Base-by-base conservation (phyloP, 2,113 vertebrate genomes). In the Australoheros scitulus region DNA sequence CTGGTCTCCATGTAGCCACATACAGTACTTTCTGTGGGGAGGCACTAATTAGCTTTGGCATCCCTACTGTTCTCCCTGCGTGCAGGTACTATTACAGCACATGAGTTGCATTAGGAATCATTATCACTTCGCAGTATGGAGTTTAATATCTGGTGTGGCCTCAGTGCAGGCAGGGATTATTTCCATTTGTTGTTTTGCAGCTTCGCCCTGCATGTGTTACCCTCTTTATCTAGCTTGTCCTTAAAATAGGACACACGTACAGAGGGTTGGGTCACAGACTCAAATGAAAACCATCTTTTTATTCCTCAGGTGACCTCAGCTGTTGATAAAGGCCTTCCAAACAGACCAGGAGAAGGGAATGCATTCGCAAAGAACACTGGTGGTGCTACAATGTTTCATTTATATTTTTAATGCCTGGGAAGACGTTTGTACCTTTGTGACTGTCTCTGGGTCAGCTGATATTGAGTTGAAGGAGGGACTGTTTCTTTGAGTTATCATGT, bases 21-120 rank as follows among this genome's bases (percentile, higher is more conserved):
- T 88, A 59, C 84, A 84, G 87, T 29, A 20, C 52, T 76, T 64
- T 64, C 87, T 79, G 85, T 81, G 43, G 88, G 89, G 77, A 83
- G 88, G 57, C 78, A 83, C 84, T 93, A 89, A 93, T 93, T 91
- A 92, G 83, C 85, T 82, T 68, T 83, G 74, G 84, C 87, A 43
- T 92, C 79, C 87, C 87, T 11, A 70, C 81, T 76, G 85, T 78
- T 82, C 74, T 77, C 83, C 52, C 90, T 81, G 86, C 77, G 55
- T 86, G 92, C 82, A 85, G 81, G 68, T 81, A 47, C 83, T 58
- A 38, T 88, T 88, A 79, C 56, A 79, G 87, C 83, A 68, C 79
- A 89, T 4, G 72, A 72, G 80, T 59, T 79, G 79, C 72, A 86
- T 89, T 87, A 70, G 72, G 79, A 85, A 57, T 85, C 91, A 87